A percentile compares a stretch with the other conserved stretches of the same genome.
These are phyloP conservation scores for Bombus affinis DNA, from an alignment of 1,140 invertebrate species.

Conservation along the genomic window DNA sequence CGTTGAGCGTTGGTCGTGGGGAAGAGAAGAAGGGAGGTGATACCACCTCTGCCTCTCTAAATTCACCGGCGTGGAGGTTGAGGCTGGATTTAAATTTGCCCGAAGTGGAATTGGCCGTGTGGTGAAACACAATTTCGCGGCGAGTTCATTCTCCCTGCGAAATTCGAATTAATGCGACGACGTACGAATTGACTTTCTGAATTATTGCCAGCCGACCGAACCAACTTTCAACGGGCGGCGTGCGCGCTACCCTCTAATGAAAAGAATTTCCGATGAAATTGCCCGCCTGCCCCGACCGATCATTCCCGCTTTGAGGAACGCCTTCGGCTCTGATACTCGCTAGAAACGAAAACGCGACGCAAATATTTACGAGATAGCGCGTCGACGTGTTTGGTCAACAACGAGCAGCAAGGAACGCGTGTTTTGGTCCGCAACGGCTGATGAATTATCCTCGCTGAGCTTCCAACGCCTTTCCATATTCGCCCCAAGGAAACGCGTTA, in stretches of 20 bases:
- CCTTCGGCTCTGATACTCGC: background rate
- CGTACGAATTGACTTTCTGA: slow-evolving; percentile 64
- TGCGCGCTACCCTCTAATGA: slow-evolving; percentile 5
- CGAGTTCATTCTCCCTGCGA: slow-evolving; percentile 68
- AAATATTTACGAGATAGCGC: background rate
- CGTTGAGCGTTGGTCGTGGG: background rate
- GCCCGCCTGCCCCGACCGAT: background rate
- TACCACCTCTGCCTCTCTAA: slow-evolving; percentile 71
- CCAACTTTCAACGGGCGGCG: slow-evolving; percentile 45
- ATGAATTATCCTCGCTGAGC: background rate
- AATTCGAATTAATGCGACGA: slow-evolving; percentile 75
- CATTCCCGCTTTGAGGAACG: background rate
- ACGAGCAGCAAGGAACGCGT: background rate
- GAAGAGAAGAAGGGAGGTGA: background rate
- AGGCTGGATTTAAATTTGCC: slow-evolving; percentile 74
- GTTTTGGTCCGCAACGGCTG: background rate
- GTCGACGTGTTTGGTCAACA: background rate
- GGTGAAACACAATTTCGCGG: slow-evolving; percentile 75
- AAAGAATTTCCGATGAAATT: slow-evolving; percentile 38
- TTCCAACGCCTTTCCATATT: background rate
- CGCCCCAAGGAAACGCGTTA: background rate
- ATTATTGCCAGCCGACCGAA: slow-evolving; percentile 55
- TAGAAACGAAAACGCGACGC: background rate
- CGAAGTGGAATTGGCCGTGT: slow-evolving; percentile 71
- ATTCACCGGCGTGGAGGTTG: slow-evolving; percentile 65